Conservation (phyloP, 2,797 vertebrate species). For the Ataeniobius toweri region DNA sequence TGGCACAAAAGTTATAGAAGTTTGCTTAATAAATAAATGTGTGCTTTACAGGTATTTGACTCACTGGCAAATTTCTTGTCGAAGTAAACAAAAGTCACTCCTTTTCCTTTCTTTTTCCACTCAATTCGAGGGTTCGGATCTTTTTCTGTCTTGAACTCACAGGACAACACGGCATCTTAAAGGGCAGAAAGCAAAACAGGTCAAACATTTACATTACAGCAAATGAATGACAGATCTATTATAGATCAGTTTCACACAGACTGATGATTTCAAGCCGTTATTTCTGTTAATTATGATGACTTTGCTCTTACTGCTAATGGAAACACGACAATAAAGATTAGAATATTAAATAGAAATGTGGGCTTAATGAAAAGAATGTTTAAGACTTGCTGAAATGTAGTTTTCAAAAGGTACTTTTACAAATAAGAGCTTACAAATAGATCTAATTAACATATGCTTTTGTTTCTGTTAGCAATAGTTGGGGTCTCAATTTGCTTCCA, state of each 20-base stretch:
- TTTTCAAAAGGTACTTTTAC: neutral
- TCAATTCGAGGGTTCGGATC: conserved; percentile 86
- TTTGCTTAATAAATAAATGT: neutral
- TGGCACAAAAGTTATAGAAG: neutral
- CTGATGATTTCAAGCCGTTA: neutral
- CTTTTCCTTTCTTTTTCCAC: conserved; percentile 91
- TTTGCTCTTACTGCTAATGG: neutral
- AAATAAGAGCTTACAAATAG: no score
- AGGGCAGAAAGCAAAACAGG: neutral
- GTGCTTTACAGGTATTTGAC: neutral
- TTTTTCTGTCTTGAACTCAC: conserved; percentile 86
- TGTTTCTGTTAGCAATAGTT: no score
- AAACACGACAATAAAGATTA: neutral
- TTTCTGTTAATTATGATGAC: neutral
- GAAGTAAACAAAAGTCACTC: conserved; percentile 90
- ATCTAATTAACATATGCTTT: no score
- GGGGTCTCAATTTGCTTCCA: no score
- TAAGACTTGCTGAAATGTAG: neutral
- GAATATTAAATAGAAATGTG: neutral
- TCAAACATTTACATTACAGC: neutral
- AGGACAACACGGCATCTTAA: conserved; percentile 87
- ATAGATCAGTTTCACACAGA: neutral
- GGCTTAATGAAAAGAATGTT: neutral
- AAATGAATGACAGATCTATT: neutral
- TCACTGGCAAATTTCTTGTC: conserved; percentile 82